Conservation (phyloP, 2,113 vertebrate species). For the Cygnus buccinator region DNA sequence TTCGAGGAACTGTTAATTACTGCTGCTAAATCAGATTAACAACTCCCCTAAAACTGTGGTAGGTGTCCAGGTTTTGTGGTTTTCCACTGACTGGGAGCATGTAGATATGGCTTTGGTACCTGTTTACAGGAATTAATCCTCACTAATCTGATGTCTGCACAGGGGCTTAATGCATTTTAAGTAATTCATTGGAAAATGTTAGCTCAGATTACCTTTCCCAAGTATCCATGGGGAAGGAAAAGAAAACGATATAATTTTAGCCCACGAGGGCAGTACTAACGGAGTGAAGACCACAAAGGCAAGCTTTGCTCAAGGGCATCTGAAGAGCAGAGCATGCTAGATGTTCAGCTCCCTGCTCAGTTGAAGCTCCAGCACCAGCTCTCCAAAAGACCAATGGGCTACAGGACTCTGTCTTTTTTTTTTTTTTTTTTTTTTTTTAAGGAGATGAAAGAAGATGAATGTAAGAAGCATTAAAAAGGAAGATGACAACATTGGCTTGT, state of each 20-base stretch:
- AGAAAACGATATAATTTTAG: not conserved
- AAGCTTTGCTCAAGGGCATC: rapidly evolving
- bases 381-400: not conserved
- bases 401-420: not conserved
- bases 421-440: not conserved
- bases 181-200: not conserved
- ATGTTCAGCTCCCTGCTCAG: not conserved
- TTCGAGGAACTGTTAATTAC: slow-evolving; percentile 38
- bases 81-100: not conserved
- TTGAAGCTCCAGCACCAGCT: not conserved
- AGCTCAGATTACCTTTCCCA: not conserved
- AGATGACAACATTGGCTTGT: not conserved
- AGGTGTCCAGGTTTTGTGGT: not conserved
- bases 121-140: not conserved
- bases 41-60: not conserved
- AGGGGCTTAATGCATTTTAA: not conserved
- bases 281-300: not conserved
- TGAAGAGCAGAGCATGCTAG: not conserved
- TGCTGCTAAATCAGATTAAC: not conserved
- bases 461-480: not conserved
- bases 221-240: not conserved
- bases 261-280: not conserved
- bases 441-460: not conserved
- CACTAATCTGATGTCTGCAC: not conserved
- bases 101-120: not conserved